Base-by-base conservation (phyloP, 2,888 invertebrate species). In the Amphipyra tragopoginis region DNA sequence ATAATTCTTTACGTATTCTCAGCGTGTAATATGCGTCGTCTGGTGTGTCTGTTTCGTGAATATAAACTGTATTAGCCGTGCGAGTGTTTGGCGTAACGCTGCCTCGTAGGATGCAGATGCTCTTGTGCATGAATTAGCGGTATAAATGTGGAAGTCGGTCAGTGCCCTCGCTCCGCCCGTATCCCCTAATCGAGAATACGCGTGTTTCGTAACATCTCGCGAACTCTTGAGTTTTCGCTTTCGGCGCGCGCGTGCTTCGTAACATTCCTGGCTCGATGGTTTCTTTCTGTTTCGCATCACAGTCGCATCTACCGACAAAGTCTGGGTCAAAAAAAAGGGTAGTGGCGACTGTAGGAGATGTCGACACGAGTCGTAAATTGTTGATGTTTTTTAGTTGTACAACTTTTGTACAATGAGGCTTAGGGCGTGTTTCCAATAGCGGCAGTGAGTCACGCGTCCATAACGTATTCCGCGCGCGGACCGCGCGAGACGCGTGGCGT, bases 121-220 rank as follows among this genome's bases (percentile, higher is more conserved):
- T 88, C 86, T 85, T 87, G 86, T 87, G 90, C 88, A 91, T 91
- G 93, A 91, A 91, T 93, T 92, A 91, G 90, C 90, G 88, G 90
- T 90, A 88, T 92, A 91, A 91, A 92, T 91, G 89, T 92, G 92
- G 92, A 93, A 91, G 89, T 93, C 92, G 94, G 94, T 93, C 94
- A 92, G 86, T 90, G 93, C 91, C 91, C 93, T 84, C 92, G 85
- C 86, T 78, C 69, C 79, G 82, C 72, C 75, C 86, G 87, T 87
- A 90, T 91, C 89, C 90, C 88, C 90, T 92, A 92, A 93, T 92
- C 90, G 90, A 87, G 86, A 83, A 86, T 85, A 85, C 85, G 87
- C 86, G 70, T 80, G 86, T 93, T 93, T 92, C 92, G 92, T 91
- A 93, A 93, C 82, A 80, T 84, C 79, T 82, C 80, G 82, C 85